These are phyloP conservation scores for Acromyrmex echinatior DNA, from an alignment of 1,140 invertebrate genomes.

Conservation along the genomic window DNA sequence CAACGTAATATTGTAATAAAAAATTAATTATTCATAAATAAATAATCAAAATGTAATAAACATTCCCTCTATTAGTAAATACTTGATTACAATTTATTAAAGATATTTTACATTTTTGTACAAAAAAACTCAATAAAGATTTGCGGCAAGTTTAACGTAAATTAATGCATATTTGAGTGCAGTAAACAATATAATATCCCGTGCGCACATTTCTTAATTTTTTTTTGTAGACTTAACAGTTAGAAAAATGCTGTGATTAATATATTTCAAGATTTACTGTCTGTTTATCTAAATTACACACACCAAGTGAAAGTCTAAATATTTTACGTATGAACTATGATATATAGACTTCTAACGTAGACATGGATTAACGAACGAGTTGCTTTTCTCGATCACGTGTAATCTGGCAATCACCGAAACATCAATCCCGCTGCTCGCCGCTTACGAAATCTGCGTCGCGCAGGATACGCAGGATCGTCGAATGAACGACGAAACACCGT, in stretches of 20 bases:
- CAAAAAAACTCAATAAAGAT: not conserved
- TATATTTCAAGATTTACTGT: not conserved
- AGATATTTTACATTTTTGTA: not conserved
- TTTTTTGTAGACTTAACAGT: not conserved
- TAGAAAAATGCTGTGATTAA: conserved; percentile 2
- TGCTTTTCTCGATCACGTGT: conserved; percentile 13
- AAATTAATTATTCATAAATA: not conserved
- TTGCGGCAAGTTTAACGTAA: not conserved
- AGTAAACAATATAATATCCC: not conserved
- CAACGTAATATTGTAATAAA: not conserved
- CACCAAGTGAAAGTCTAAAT: conserved; percentile 43
- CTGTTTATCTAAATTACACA: conserved; percentile 35
- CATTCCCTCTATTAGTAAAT: not conserved
- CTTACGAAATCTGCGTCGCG: conserved; percentile 45
- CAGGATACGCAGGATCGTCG: conserved; percentile 12
- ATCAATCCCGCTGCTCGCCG: conserved; percentile 29
- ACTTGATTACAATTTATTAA: not conserved
- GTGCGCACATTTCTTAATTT: too few species aligned
- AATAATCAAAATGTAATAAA: not conserved
- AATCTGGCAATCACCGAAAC: conserved; percentile 23
- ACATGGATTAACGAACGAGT: conserved; percentile 28
- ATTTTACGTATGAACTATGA: conserved; percentile 4
- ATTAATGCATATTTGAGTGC: not conserved
- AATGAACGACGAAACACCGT: conserved; percentile 41
- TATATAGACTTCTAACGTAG: not conserved